Base-by-base conservation (phyloP, 2,797 vertebrate genomes). In the Allobates femoralis region DNA sequence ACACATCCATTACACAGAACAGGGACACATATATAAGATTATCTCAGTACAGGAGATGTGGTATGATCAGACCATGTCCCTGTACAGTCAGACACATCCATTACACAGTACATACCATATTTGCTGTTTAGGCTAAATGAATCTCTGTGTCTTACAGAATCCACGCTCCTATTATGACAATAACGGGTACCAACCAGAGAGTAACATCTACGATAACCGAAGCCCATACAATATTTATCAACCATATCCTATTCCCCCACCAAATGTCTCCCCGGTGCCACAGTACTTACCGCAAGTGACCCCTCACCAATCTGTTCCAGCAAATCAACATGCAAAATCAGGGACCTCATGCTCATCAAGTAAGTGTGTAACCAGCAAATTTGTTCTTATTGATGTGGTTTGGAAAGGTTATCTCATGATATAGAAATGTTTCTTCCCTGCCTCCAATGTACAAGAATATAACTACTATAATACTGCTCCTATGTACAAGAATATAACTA, bases 111-210 rank as follows among this genome's bases (percentile, higher is more conserved):
- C n/a, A n/a, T n/a, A n/a, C n/a, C n/a, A n/a, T n/a, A n/a, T n/a
- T n/a, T n/a, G n/a, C n/a, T n/a, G n/a, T n/a, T n/a, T n/a, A n/a
- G n/a, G n/a, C n/a, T n/a, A 62, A 62, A 62, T 26, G 7, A 26
- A 46, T 46, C 16, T 73, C 0, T 77, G 12, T 8, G 30, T 46
- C 23, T 30, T 66, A 14, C 28, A 87, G 86, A 75, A 28, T 32
- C 7, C 37, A 0, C 67, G 41, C 0, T 88, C 93, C 3, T 94
- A 89, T 89, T 95, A 94, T 1, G 93, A 95, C 91, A 95, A 95
- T 73, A 58, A 26, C 0, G 95, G 93, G 16, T 95, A 93, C 85
- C 94, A 94, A 21, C 60, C 90, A 0, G 94, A 94, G 16, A 88
- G 90, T 10, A 89, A 5, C 4, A 15, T 89, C 1, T 83, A 78